These are phyloP conservation scores for Sminthurides aquaticus DNA, from an alignment of 2,888 invertebrate genomes.

Conservation along the genomic window DNA sequence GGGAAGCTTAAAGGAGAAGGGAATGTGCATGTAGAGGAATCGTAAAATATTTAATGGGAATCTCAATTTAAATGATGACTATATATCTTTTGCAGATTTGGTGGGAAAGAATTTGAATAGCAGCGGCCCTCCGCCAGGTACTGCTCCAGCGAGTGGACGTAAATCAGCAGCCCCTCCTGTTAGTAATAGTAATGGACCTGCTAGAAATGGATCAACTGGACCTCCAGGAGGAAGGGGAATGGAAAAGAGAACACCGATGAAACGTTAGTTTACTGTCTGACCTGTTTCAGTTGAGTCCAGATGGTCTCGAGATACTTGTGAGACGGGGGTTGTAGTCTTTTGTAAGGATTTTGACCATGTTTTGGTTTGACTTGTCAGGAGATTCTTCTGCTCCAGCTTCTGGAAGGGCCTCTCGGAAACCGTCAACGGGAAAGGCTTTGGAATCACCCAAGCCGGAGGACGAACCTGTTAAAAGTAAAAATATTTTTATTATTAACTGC, in stretches of 20 bases:
- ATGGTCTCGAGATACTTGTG: not conserved
- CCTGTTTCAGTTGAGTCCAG: not conserved
- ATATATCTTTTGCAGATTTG: conserved; percentile 15
- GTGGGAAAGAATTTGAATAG: conserved; percentile 17
- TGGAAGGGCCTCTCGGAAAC: conserved; percentile 18
- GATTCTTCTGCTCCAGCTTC: conserved; percentile 15
- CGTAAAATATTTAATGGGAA: not conserved
- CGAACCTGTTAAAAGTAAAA: conserved; percentile 15
- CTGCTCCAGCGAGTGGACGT: not conserved
- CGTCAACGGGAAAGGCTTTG: conserved; percentile 15
- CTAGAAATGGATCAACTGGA: not conserved
- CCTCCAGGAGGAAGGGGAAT: not conserved
- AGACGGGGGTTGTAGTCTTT: not conserved
- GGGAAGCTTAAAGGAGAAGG: too few relatives aligned
- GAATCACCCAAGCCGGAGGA: conserved; percentile 14
- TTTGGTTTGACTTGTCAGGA: conserved; percentile 9
- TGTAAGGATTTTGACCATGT: not conserved
- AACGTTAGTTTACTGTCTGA: conserved; percentile 17
- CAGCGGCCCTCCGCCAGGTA: not conserved
- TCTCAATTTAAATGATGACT: not conserved
- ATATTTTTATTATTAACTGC: not conserved
- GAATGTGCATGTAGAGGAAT: too few relatives aligned
- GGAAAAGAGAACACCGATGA: conserved; percentile 8
- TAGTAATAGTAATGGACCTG: conserved; percentile 17
- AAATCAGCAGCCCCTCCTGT: not conserved